Base-by-base conservation (phyloP, 2,888 invertebrate genomes). In the Agriotes lineatus region DNA sequence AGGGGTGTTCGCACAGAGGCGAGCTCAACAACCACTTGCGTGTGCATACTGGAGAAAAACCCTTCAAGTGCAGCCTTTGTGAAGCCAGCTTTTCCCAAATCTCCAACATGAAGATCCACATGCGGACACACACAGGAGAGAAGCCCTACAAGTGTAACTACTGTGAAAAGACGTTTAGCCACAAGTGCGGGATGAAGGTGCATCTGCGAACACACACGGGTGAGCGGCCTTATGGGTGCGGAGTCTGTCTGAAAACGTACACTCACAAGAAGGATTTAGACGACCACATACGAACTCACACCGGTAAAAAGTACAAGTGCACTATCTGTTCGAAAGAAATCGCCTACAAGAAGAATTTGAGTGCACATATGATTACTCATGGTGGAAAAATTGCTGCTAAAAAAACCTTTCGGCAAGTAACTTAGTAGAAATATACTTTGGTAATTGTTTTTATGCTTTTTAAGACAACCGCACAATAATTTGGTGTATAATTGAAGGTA, bases 151-250 rank as follows among this genome's bases (percentile, higher is more conserved):
- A 18, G 1, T 62, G 62, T 42, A 19, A 14, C 7, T 12, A 9
- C 1, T 62, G 62, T 19, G 14, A 37, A 10, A 52, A 52, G 25
- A 16, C 20, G 14, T 50, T 52, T 52, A 39, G n/a, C 6, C 12
- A 22, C 2, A 50, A 33, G 4, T 67, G 64, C 4, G 70, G 64
- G 19, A 18, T 70, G 10, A 37, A 39, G 10, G 67, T 68, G 22
- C 70, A 70, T 1, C 10, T 20, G 20, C 45, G 45, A n/a, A 63
- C 63, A 2, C 70, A 70, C 25, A 54, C 60, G 1, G 70, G 64
- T 4, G 12, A 59, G 1, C 50, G 60, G 12, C 10, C 18, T 10
- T 33, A 9, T 25, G 25, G 39, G n/a, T 19, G 33, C 16, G 14
- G 54, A 33, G 12, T 54, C 3, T 66, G 66, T 60, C n/a, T 33